These are phyloP conservation scores for Xestia rhomboidea DNA, from an alignment of 2,888 invertebrate genomes.

Conservation along the genomic window DNA sequence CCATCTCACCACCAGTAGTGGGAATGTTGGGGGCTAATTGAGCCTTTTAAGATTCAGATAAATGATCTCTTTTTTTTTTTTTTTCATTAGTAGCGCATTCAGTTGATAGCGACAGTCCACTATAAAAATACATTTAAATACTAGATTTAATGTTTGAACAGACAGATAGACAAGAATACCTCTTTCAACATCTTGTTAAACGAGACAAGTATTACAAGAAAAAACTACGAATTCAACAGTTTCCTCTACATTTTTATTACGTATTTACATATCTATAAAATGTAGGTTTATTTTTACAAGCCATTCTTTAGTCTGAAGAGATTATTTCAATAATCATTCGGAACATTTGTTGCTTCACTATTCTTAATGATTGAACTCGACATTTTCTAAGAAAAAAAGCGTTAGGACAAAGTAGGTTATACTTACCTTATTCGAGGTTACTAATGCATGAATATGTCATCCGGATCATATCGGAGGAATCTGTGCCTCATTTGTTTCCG, in stretches of 20 bases:
- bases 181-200: conserved; percentile 44
- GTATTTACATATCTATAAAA: conserved; percentile 47
- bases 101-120: background rate
- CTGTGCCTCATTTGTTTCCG: conserved; percentile 65
- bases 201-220: conserved; percentile 30
- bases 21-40: too few species aligned
- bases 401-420: conserved; percentile 62
- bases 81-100: background rate
- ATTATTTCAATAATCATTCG: conserved; percentile 44
- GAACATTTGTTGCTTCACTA: conserved; percentile 49
- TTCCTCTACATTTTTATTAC: conserved; percentile 29
- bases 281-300: conserved; percentile 45
- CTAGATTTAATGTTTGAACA: conserved; percentile 15
- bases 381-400: conserved; percentile 39
- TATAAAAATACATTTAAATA: conserved; percentile 25
- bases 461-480: conserved; percentile 62
- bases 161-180: conserved; percentile 34
- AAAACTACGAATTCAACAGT: conserved; percentile 28
- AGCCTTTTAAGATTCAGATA: background rate
- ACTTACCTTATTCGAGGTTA: conserved; percentile 61
- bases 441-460: conserved; percentile 60
- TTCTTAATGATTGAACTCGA: conserved; percentile 33
- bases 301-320: conserved; percentile 43
- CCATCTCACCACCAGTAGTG: too few species aligned
- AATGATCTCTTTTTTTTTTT: background rate